Evolutionary conservation across 2,888 invertebrate species (phyloP).

Genomic region (Metellina segmentata): DNA sequence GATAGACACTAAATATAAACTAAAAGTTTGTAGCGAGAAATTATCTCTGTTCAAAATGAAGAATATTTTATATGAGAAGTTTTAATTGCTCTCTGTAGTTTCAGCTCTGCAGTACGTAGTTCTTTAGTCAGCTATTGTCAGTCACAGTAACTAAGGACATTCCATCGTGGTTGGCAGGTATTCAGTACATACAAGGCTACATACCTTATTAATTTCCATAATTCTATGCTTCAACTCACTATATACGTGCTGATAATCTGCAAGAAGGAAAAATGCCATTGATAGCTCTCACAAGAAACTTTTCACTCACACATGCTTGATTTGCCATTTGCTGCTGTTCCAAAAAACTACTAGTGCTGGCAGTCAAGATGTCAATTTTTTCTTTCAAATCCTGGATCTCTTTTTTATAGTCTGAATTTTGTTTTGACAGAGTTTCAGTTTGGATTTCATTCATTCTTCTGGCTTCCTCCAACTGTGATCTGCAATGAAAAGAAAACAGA

Average conservation of each 20-base stretch:
- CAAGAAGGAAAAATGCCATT: background rate
- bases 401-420: slow-evolving; percentile 4
- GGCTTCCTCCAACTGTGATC: slow-evolving; percentile 6
- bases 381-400: slow-evolving; percentile 11
- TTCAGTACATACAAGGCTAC: no score
- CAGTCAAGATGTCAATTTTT: slow-evolving; percentile 1
- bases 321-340: slow-evolving; percentile 23
- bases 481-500: background rate
- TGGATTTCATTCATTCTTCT: background rate
- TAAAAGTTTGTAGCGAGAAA: no score
- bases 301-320: slow-evolving; percentile 13
- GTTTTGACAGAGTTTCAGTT: slow-evolving; percentile 9
- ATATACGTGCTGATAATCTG: background rate
- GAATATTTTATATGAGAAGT: no score
- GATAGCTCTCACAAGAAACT: background rate
- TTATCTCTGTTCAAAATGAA: no score
- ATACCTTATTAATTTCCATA: no score
- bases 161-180: no score
- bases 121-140: no score
- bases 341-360: background rate
- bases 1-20: no score
- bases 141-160: no score
- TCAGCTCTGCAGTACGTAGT: no score
- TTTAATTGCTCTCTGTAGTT: no score
- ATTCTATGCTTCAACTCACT: no score